Evolutionary conservation across 2,888 invertebrate genomes (phyloP).

Genomic region (Acanthacorydalis orientalis): DNA sequence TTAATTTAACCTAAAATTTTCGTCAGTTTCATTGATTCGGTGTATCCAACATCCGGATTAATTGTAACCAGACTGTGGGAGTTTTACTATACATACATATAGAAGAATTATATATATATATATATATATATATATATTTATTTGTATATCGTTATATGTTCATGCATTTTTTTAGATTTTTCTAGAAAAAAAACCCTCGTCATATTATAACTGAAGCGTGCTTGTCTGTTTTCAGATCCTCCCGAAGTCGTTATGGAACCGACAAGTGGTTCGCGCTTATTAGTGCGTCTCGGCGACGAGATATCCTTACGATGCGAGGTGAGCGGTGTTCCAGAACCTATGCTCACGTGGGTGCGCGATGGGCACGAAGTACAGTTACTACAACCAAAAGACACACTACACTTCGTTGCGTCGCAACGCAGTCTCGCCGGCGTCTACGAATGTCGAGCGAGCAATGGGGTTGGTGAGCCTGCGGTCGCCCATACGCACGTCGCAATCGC

Average conservation of each 20-base stretch:
- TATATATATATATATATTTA: too few species aligned
- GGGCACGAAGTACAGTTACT: constrained; percentile 43
- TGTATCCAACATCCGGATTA: too few species aligned
- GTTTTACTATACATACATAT: too few species aligned
- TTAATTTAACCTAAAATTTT: too few species aligned
- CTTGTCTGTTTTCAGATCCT: constrained; percentile 32
- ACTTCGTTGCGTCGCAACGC: constrained; percentile 47
- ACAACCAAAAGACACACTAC: constrained; percentile 27
- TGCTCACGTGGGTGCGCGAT: constrained; percentile 52
- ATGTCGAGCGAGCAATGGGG: constrained; percentile 55
- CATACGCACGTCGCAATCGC: constrained; percentile 51
- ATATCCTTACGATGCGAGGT: constrained; percentile 59
- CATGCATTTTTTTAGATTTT: too few species aligned
- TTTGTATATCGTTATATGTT: too few species aligned
- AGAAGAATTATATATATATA: too few species aligned
- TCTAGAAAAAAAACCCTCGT: too few species aligned
- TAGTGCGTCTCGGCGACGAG: constrained; percentile 55
- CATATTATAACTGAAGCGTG: too few species aligned
- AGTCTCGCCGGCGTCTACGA: constrained; percentile 54
- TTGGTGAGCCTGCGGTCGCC: constrained; percentile 52
- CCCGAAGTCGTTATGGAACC: constrained; percentile 51
- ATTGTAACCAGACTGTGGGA: too few species aligned
- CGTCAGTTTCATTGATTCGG: too few species aligned
- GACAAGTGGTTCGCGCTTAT: constrained; percentile 43
- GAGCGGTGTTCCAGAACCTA: constrained; percentile 53